Evolutionary conservation across 2,113 vertebrate genomes (phyloP).

Genomic region (Scolopax mira): DNA sequence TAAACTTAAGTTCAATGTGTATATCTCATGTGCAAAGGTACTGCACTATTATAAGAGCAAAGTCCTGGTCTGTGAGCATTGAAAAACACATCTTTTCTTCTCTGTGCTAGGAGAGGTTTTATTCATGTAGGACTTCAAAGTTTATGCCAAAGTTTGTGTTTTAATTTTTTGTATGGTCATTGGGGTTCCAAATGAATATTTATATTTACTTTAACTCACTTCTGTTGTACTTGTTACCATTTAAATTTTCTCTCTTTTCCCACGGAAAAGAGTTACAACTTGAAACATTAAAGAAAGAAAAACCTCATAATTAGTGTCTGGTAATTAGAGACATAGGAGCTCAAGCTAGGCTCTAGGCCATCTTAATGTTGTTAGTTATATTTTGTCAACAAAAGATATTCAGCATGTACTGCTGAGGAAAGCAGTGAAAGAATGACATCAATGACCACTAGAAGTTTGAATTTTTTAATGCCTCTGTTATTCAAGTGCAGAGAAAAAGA

Average conservation of each 20-base stretch:
- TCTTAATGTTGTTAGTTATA: conserved; percentile 1
- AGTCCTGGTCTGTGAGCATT: not conserved
- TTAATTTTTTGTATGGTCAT: not conserved
- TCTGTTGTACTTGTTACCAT: not conserved
- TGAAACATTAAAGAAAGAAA: not conserved
- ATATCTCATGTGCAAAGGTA: not conserved
- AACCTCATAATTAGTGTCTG: not conserved
- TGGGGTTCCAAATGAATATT: not conserved
- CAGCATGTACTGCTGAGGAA: not conserved
- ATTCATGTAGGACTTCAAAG: not conserved
- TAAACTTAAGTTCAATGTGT: not conserved
- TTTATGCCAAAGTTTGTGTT: not conserved
- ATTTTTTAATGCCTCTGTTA: not conserved
- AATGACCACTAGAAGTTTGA: not conserved
- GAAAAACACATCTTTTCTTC: not conserved
- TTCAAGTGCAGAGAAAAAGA: not conserved
- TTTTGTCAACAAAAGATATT: conserved; percentile 31
- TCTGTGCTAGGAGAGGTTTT: not conserved
- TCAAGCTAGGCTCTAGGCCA: not conserved
- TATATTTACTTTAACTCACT: not conserved
- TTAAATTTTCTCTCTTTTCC: not conserved
- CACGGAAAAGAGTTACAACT: not conserved
- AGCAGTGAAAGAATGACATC: not conserved
- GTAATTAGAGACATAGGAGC: not conserved
- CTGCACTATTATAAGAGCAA: not conserved